Conservation (phyloP, 1,140 invertebrate species). For the Trichomalopsis sarcophagae region DNA sequence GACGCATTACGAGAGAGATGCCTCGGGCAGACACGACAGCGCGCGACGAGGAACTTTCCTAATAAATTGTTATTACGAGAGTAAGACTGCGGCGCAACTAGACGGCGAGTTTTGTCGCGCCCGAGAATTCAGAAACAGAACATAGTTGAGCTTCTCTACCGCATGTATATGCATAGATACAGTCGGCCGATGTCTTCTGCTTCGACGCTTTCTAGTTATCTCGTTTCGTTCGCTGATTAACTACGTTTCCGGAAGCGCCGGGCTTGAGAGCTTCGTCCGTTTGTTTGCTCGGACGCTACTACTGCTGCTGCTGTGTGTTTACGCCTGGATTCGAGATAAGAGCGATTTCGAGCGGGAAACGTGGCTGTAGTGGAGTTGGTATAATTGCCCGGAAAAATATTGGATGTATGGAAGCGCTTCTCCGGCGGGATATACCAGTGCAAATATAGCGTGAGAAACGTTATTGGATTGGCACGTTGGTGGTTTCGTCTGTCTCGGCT, state of each 20-base stretch:
- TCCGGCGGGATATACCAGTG: neutral
- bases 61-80: conserved; percentile 47
- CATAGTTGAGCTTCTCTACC: neutral
- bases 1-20: conserved; percentile 23
- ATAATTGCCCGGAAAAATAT: neutral
- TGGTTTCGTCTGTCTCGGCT: too few species aligned
- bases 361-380: neutral
- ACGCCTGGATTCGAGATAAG: neutral
- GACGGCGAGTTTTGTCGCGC: conserved; percentile 20
- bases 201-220: conserved; percentile 41
- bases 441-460: too few species aligned
- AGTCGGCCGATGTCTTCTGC: conserved; percentile 29
- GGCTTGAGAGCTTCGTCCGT: neutral
- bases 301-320: neutral
- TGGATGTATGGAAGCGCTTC: neutral
- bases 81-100: conserved; percentile 7
- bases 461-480: too few species aligned
- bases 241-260: neutral
- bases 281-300: neutral
- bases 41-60: conserved; percentile 21
- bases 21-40: neutral
- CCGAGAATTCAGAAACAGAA: conserved; percentile 14
- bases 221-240: conserved; percentile 29
- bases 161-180: neutral
- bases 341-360: neutral